Evolutionary conservation across 2,113 vertebrate species (phyloP).

Genomic region (Telmatochromis brichardi): DNA sequence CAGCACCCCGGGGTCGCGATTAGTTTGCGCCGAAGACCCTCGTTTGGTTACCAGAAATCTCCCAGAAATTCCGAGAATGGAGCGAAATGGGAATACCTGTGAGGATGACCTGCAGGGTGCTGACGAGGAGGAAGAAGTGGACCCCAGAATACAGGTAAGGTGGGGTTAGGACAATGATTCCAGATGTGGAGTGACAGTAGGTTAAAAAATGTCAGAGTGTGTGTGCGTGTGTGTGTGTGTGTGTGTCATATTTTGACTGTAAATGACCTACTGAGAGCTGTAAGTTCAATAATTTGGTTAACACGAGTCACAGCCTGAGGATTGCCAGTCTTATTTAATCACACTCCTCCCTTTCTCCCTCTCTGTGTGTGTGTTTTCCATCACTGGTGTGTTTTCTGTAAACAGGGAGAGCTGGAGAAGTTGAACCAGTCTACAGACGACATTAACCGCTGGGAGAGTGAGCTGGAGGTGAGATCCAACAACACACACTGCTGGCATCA

Average conservation of each 20-base stretch:
- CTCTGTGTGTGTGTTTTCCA: neutral
- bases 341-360: neutral
- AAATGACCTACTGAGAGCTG: neutral
- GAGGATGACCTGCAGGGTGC: conserved; percentile 53
- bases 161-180: neutral
- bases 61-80: conserved; percentile 43
- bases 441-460: conserved; percentile 93
- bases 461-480: conserved; percentile 85
- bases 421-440: conserved; percentile 95
- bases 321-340: neutral
- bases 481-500: neutral
- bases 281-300: neutral
- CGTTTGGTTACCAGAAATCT: neutral
- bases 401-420: conserved; percentile 93
- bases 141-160: conserved; percentile 88
- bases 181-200: neutral
- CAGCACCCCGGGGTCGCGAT: conserved; percentile 9
- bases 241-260: neutral
- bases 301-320: neutral
- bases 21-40: neutral
- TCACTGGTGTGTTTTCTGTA: neutral
- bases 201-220: neutral
- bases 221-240: neutral
- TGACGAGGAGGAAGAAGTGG: conserved; percentile 83
- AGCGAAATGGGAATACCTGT: conserved; percentile 40